phyloP scores from a whole-genome alignment of 2,113 vertebrate genomes.

The Chaetops frenatus region DNA sequence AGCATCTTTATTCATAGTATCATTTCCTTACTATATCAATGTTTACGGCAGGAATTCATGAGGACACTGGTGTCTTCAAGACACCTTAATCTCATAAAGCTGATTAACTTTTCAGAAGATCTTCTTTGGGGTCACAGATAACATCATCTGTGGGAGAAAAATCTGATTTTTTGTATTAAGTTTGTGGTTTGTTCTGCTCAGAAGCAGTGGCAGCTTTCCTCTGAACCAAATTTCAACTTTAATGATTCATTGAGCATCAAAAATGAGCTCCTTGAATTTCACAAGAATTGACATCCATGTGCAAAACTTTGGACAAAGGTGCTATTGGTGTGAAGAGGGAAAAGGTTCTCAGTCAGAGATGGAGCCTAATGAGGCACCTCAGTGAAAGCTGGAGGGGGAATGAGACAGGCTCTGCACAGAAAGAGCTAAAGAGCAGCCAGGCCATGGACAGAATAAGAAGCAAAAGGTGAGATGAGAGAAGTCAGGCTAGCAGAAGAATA shows the following conservation, averaged over 20 bases:
- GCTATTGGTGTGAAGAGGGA: background rate
- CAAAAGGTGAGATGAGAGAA: background rate
- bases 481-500: background rate
- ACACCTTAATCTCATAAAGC: background rate
- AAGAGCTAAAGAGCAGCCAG: background rate
- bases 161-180: background rate
- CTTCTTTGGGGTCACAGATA: background rate
- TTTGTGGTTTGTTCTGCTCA: background rate
- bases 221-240: background rate
- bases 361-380: background rate
- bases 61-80: background rate
- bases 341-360: background rate
- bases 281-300: background rate
- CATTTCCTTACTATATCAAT: background rate
- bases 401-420: background rate
- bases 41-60: background rate
- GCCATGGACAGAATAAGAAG: background rate
- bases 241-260: background rate
- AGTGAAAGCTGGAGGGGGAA: background rate
- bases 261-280: background rate
- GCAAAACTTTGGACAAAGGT: background rate
- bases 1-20: background rate
- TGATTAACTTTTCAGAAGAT: background rate
- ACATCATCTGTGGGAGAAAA: background rate
- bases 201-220: background rate